Conservation (phyloP, 2,888 invertebrate species). For the Synergus itoensis region DNA sequence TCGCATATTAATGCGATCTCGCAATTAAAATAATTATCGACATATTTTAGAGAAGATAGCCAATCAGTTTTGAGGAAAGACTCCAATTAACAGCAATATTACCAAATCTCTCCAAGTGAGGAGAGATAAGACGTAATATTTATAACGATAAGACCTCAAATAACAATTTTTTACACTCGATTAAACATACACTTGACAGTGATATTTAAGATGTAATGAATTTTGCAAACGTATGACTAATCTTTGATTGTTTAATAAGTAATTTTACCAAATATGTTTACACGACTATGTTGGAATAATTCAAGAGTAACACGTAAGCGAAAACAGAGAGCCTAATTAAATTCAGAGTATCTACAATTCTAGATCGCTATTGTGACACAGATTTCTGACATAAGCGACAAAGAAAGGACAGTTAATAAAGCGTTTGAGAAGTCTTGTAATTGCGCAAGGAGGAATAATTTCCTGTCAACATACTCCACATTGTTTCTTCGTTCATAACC, state of each 20-base stretch:
- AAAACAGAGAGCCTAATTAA: slow-evolving; percentile 3
- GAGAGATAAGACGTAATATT: slow-evolving; percentile 7
- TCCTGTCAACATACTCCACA: slow-evolving; percentile 11
- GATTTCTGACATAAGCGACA: not conserved
- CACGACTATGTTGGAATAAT: not conserved
- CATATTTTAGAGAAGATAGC: slow-evolving; percentile 18
- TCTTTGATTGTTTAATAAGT: not conserved
- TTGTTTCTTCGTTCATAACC: slow-evolving; percentile 18
- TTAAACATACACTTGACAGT: not conserved
- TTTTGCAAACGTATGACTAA: not conserved
- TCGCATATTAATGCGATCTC: not conserved
- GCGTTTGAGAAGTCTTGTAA: not conserved
- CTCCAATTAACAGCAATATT: slow-evolving; percentile 31
- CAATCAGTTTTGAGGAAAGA: not conserved
- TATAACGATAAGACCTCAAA: slow-evolving; percentile 7
- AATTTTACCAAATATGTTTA: not conserved
- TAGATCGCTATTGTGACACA: slow-evolving; percentile 24
- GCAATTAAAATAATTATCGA: not conserved
- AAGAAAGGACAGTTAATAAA: not conserved
- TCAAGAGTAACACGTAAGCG: not conserved
- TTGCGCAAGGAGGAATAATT: slow-evolving; percentile 23
- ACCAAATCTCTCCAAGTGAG: slow-evolving; percentile 26
- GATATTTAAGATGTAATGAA: not conserved
- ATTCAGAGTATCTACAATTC: not conserved
- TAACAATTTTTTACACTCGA: not conserved